These are phyloP conservation scores for Echinarachnius parma DNA, from an alignment of 53 echinoderm and acorn worm genomes.

Conservation along the genomic window DNA sequence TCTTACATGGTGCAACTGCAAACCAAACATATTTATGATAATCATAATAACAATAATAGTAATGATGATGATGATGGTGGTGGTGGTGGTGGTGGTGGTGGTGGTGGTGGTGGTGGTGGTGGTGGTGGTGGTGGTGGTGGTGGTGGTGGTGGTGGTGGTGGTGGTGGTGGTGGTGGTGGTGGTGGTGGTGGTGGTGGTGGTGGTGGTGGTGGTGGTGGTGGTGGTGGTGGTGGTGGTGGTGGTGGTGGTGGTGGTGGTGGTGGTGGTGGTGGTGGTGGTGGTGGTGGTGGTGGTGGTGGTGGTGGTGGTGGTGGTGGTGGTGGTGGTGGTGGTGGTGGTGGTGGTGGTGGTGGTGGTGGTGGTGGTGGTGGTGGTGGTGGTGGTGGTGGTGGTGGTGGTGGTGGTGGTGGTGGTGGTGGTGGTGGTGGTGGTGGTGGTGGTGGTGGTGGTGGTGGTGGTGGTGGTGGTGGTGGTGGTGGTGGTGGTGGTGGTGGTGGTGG, in stretches of 20 bases:
- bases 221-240: neutral
- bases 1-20: too few relatives aligned
- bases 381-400: conserved; percentile 27
- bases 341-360: conserved; percentile 29
- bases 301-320: neutral
- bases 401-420: conserved; percentile 25
- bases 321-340: conserved; percentile 13
- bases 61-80: neutral
- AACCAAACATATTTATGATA: too few relatives aligned
- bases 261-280: neutral
- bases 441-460: conserved; percentile 7
- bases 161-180: neutral
- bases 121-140: neutral
- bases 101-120: neutral
- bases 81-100: neutral
- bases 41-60: too few relatives aligned
- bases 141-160: neutral
- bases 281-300: neutral
- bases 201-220: neutral
- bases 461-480: conserved; percentile 9
- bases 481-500: conserved; percentile 9
- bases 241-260: neutral
- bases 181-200: neutral
- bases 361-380: conserved; percentile 27
- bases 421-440: conserved; percentile 27